Percentiles rank a stretch among this genome's conserved stretches.
Conservation (phyloP, 2,797 vertebrate genomes). For the Acrocephalus scirpaceus region DNA sequence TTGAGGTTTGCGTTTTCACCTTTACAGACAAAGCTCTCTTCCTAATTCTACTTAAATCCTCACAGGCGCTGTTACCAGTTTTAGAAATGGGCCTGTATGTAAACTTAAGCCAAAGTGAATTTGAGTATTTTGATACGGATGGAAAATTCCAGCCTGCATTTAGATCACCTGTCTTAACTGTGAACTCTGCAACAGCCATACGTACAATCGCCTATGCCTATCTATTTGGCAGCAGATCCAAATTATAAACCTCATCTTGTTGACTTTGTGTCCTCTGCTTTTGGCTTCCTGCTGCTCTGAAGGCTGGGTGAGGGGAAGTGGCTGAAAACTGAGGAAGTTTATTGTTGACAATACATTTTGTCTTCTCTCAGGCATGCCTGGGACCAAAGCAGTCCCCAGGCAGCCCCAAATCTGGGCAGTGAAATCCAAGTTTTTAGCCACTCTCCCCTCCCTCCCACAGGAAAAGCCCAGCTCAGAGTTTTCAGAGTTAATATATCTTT, state of each 20-base stretch:
- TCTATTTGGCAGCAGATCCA: neutral
- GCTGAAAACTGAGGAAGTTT: conserved; percentile 42
- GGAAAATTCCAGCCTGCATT: neutral
- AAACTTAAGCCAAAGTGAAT: neutral
- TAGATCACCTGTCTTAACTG: neutral
- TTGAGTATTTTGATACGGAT: neutral
- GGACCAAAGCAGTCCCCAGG: neutral
- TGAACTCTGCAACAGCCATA: neutral
- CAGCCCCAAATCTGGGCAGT: neutral
- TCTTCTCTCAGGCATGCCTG: neutral
- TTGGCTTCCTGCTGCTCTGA: conserved; percentile 3
- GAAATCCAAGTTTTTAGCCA: neutral
- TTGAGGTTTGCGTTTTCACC: neutral
- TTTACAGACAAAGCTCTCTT: neutral
- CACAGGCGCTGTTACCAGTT: neutral
- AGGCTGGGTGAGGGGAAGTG: conserved; percentile 7
- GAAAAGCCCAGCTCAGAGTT: neutral
- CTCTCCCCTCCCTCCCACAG: neutral
- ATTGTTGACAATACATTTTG: conserved; percentile 1
- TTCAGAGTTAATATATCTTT: neutral
- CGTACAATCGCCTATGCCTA: neutral
- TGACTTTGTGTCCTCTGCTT: neutral
- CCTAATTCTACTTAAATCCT: neutral
- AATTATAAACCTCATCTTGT: neutral
- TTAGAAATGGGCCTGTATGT: neutral